Evolutionary conservation across 2,888 invertebrate species (phyloP), one percentile per base, ranked within the genome.

Genomic region (Ganaspis brasiliensis): DNA sequence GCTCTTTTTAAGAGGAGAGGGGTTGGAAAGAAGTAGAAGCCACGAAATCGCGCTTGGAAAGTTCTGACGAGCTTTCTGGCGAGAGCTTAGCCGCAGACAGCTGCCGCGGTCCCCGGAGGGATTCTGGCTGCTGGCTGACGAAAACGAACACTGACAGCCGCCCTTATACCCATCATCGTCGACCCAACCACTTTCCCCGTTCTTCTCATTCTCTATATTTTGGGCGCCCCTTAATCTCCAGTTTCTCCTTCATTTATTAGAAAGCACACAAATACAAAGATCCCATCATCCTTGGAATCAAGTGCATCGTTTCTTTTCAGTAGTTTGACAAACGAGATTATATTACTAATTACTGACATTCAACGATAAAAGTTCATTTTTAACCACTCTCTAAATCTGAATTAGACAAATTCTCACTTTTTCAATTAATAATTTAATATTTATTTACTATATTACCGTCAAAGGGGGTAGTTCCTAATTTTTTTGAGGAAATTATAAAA

Each of bases 101-200:
- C 87, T 88, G 87, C 86, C 85, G 81, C 74, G 81, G 86, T 85
- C 87, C 86, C 88, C 82, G 84, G 84, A 85, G 89, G 85, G 85
- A 87, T 87, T 86, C 86, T 77, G 84, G 83, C 77, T 84, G 83
- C 74, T 81, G 84, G 81, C 85, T 89, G 89, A 90, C 88, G 89
- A 88, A 87, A 89, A 90, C 87, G 85, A 87, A 83, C 81, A 83
- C 83, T 87, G 90, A 90, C 90, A 90, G 86, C 86, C 87, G 85
- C 87, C 90, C 90, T 90, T 90, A 89, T 86, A 88, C 88, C 89
- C 90, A 89, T 90, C 90, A 88, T 89, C 89, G 87, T 90, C 86
- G 87, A 83, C 87, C 85, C 79, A 82, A 83, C 79, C 76, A 74
- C 63, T 74, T 72, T 63, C 81, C 79, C 79, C 78, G 72, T 78